These are phyloP conservation scores for Ceriagrion tenellum DNA, from an alignment of 2,888 invertebrate genomes.

Conservation along the genomic window DNA sequence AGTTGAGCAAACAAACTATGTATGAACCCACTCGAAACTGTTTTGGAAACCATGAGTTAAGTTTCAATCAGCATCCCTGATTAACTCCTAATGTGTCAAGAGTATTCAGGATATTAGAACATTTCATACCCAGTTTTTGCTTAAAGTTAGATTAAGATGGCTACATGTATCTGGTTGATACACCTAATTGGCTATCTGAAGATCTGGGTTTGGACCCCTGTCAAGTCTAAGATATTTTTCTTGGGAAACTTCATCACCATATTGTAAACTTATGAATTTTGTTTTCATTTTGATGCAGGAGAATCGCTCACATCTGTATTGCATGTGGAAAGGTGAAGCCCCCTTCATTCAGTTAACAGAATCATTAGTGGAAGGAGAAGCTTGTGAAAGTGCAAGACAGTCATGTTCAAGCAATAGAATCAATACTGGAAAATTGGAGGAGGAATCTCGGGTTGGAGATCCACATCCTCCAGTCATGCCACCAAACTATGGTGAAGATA, in stretches of 20 bases:
- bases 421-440: slow-evolving; percentile 54
- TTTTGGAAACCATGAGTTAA: no score
- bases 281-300: neutral
- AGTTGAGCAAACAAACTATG: no score
- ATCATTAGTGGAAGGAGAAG: slow-evolving; percentile 46
- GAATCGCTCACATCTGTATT: slow-evolving; percentile 53
- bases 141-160: no score
- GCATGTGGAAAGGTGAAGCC: slow-evolving; percentile 61
- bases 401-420: slow-evolving; percentile 16
- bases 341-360: slow-evolving; percentile 53
- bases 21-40: no score
- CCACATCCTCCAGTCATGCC: neutral
- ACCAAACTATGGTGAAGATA: slow-evolving; percentile 37
- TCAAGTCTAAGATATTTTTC: neutral
- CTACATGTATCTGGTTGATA: no score
- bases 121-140: no score
- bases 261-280: neutral
- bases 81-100: no score
- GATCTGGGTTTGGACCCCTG: no score
- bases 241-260: neutral
- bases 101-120: no score
- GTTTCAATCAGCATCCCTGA: no score
- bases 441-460: slow-evolving; percentile 30
- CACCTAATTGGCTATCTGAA: no score
- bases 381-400: slow-evolving; percentile 33